These are phyloP conservation scores for Gambusia affinis DNA, from an alignment of 2,113 vertebrate genomes.

Conservation along the genomic window DNA sequence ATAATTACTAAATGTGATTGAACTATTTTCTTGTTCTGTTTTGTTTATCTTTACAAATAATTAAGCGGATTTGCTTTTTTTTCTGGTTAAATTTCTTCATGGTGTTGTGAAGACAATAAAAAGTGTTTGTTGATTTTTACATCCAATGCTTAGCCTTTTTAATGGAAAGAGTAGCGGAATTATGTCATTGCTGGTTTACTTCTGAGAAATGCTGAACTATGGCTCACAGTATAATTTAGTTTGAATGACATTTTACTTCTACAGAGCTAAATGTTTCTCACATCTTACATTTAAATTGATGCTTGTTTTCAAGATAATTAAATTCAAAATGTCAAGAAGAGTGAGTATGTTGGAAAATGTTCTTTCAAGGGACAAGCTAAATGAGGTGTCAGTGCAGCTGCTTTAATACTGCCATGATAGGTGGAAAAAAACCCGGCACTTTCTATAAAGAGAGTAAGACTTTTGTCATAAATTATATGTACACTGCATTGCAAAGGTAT, in stretches of 20 bases:
- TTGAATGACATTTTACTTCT: conserved; percentile 74
- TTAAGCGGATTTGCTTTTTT: neutral
- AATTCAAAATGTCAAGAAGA: conserved; percentile 79
- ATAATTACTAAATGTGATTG: too few species aligned
- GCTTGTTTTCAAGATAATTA: conserved; percentile 82
- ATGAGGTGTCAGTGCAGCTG: conserved; percentile 82
- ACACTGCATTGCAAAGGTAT: neutral
- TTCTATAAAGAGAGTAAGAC: conserved; percentile 5
- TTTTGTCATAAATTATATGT: neutral
- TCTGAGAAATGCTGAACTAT: conserved; percentile 5
- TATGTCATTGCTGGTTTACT: conserved; percentile 17
- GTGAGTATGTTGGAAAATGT: conserved; percentile 80
- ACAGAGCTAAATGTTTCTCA: conserved; percentile 74
- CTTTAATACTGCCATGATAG: conserved; percentile 73
- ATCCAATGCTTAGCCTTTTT: neutral
- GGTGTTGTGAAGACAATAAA: neutral
- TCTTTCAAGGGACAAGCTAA: conserved; percentile 80
- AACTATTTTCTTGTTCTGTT: neutral
- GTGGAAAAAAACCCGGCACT: conserved; percentile 50
- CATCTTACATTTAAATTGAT: conserved; percentile 79
- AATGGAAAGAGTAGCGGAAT: conserved; percentile 5
- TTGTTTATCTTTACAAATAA: neutral
- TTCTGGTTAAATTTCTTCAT: neutral
- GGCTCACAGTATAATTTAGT: conserved; percentile 28
- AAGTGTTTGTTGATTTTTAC: neutral